Evolutionary conservation across 2,888 invertebrate genomes (phyloP).

Genomic region (Eueremaeus valkanovi): DNA sequence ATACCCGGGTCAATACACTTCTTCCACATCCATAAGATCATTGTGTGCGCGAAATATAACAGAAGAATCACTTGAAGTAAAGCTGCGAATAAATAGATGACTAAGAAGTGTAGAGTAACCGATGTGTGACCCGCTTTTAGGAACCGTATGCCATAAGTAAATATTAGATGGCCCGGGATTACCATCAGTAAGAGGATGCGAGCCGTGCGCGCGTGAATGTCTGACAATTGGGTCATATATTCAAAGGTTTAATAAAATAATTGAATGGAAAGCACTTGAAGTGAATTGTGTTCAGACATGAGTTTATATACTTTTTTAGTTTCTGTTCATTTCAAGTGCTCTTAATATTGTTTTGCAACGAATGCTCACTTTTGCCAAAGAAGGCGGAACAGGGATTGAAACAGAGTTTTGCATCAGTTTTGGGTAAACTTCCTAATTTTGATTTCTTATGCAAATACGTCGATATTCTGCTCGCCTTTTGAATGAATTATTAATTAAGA

Average conservation of each 20-base stretch:
- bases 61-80: constrained; percentile 56
- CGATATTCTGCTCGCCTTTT: constrained; percentile 72
- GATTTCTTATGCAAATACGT: constrained; percentile 65
- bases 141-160: constrained; percentile 67
- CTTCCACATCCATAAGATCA: constrained; percentile 85
- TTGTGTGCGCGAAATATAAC: constrained; percentile 75
- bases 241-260: too few relatives aligned
- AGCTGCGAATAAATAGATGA: constrained; percentile 65
- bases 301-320: too few relatives aligned
- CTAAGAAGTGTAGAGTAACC: constrained; percentile 61
- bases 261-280: too few relatives aligned
- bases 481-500: too few relatives aligned
- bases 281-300: too few relatives aligned
- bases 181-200: constrained; percentile 77
- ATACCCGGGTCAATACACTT: constrained; percentile 75
- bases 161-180: constrained; percentile 76
- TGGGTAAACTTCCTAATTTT: constrained; percentile 25
- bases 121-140: constrained; percentile 69
- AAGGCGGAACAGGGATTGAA: constrained; percentile 13
- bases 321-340: too few relatives aligned
- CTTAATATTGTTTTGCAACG: too few relatives aligned
- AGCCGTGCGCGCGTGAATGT: constrained; percentile 59
- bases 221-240: too few relatives aligned
- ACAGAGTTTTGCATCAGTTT: constrained; percentile 3
- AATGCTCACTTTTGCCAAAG: constrained; percentile 12